Evolutionary conservation across 2,113 vertebrate species (phyloP), one percentile per base, ranked within the genome.

Genomic region (Hydropotes inermis): DNA sequence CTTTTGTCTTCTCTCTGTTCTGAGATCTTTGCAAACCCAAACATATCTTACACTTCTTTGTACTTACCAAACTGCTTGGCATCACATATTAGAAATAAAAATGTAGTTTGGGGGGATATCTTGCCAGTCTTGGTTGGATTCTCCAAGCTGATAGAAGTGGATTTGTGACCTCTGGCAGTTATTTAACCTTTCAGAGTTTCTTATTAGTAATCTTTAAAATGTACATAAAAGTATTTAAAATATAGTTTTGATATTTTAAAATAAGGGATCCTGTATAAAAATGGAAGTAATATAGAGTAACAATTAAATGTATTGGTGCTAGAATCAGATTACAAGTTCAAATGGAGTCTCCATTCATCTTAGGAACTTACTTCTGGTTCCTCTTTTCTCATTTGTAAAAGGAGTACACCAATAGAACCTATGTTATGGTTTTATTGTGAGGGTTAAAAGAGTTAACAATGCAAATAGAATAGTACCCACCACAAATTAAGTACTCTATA

Each of bases 371-470:
- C n/a, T 74, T 96, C 45, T 90, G 52, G 25, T 36, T 23, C 16
- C 28, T 92, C 76, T 83, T 86, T 96, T 52, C 16, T 93, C 55
- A 13, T 52, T 92, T 87, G 61, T 95, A 84, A 97, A 74, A 11
- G 39, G 39, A 74, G 14, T 86, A 36, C 36, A 30, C 10, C 57
- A 28, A 17, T 33, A 85, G 76, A 88, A 93, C 27, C 30, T 81
- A 57, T 64, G 21, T 81, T 33, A 64, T 23, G 43, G 70, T 60
- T n/a, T 94, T 89, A 60, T 25, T 52, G 27, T 70, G 45, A 64
- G 13, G 25, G 81, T 64, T 79, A 89, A 96, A 91, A 61, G 64
- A 83, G 79, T 67, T 67, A 79, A 57, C 39, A 14, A 58, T 17
- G 1, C 30, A 81, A 83, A 39, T 54, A 33, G 83, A 74, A 83